A percentile compares a stretch with the other conserved stretches of the same genome.
Evolutionary conservation across 2,888 invertebrate genomes (phyloP).

Genomic region (Cheilosia impressa): DNA sequence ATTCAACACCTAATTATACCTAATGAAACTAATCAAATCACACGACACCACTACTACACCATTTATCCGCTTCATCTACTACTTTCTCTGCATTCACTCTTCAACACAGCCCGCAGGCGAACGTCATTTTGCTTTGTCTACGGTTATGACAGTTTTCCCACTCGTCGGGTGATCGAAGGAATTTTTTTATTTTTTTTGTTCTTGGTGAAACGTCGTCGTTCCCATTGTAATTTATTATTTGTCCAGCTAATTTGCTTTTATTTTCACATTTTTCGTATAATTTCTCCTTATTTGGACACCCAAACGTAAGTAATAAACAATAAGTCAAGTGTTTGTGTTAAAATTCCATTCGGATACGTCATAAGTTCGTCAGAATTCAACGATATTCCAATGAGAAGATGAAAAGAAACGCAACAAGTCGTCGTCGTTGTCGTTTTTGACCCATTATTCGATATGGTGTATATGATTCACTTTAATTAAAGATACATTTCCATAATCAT

Average conservation of each 20-base stretch:
- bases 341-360: background rate
- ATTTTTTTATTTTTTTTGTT: constrained; percentile 49
- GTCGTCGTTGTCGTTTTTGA: background rate
- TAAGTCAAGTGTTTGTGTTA: background rate
- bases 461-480: constrained; percentile 59
- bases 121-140: constrained; percentile 49
- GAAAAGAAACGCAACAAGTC: constrained; percentile 60
- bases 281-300: constrained; percentile 9
- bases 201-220: constrained; percentile 63
- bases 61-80: constrained; percentile 12
- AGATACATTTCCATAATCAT: constrained; percentile 46
- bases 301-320: constrained; percentile 54
- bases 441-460: constrained; percentile 37
- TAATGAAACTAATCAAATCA: background rate
- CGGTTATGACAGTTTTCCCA: constrained; percentile 53
- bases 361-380: background rate
- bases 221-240: constrained; percentile 36
- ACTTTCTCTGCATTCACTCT: constrained; percentile 1
- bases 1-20: no score
- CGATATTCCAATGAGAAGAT: background rate
- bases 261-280: constrained; percentile 30
- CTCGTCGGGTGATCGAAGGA: constrained; percentile 55
- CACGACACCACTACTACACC: background rate
- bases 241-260: constrained; percentile 33
- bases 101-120: constrained; percentile 32